Conservation (phyloP, 2,797 vertebrate species). For the Sphenodon punctatus region DNA sequence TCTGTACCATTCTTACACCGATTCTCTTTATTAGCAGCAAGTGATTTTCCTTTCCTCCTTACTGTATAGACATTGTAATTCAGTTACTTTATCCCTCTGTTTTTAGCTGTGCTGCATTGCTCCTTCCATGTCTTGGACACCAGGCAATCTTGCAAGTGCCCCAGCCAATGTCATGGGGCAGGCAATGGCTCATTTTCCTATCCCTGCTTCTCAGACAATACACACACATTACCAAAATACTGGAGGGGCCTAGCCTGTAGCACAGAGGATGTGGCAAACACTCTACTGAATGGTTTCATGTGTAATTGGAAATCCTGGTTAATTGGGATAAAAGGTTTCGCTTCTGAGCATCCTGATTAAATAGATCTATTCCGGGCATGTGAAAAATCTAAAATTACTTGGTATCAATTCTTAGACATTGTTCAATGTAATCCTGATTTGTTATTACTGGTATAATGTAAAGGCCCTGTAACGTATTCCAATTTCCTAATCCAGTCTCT, state of each 20-base stretch:
- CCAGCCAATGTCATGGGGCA: too few relatives aligned
- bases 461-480: too few relatives aligned
- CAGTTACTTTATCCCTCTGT: too few relatives aligned
- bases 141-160: neutral
- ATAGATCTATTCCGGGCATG: neutral
- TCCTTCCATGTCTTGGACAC: neutral
- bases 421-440: neutral
- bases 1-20: too few relatives aligned
- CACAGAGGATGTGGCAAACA: neutral
- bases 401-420: neutral
- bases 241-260: neutral
- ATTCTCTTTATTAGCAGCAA: too few relatives aligned
- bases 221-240: too few relatives aligned
- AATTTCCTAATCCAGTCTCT: too few relatives aligned
- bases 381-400: neutral
- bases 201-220: too few relatives aligned
- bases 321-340: neutral
- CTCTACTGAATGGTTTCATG: neutral
- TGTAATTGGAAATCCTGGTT: too few relatives aligned
- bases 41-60: too few relatives aligned
- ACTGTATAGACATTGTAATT: too few relatives aligned
- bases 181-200: neutral
- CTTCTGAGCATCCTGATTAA: neutral
- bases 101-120: neutral
- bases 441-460: neutral